Conservation (phyloP, 2,797 vertebrate genomes). For the Melanogrammus aeglefinus region DNA sequence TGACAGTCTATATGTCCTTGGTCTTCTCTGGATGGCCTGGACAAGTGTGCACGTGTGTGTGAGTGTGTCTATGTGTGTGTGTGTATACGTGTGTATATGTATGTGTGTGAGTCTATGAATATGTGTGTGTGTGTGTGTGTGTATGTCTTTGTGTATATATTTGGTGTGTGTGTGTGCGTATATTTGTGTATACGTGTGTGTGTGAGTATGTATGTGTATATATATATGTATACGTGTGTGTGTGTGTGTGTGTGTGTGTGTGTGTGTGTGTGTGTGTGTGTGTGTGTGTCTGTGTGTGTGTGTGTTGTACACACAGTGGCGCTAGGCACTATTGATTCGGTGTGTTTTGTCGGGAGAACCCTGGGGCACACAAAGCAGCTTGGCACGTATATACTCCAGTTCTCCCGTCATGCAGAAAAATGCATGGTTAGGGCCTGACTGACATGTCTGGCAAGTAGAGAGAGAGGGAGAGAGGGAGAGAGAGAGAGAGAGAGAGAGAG, state of each 20-base stretch:
- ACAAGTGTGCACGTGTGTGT: neutral
- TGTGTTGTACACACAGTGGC: slow-evolving; percentile 42
- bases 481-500: neutral
- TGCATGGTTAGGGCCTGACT: slow-evolving; percentile 64
- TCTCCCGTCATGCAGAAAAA: slow-evolving; percentile 70
- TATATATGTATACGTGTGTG: neutral
- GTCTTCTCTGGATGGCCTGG: neutral
- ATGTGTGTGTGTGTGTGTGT: neutral
- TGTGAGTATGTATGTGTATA: slow-evolving; percentile 6
- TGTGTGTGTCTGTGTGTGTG: neutral
- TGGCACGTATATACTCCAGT: slow-evolving; percentile 55
- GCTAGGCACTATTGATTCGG: slow-evolving; percentile 59
- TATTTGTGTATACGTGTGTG: neutral
- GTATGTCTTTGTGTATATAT: neutral
- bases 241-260: neutral
- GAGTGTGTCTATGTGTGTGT: slow-evolving; percentile 6
- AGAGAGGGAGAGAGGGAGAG: neutral
- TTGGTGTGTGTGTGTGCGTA: slow-evolving; percentile 3
- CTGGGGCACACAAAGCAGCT: slow-evolving; percentile 53
- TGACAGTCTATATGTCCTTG: slow-evolving; percentile 25
- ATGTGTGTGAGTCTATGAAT: too few species aligned
- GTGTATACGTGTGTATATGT: slow-evolving; percentile 14
- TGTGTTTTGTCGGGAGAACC: slow-evolving; percentile 47
- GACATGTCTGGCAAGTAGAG: slow-evolving; percentile 56
- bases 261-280: neutral